Evolutionary conservation across 2,797 vertebrate species (phyloP), one percentile per base, ranked within the genome.

Genomic region (Enteromius argenteus): DNA sequence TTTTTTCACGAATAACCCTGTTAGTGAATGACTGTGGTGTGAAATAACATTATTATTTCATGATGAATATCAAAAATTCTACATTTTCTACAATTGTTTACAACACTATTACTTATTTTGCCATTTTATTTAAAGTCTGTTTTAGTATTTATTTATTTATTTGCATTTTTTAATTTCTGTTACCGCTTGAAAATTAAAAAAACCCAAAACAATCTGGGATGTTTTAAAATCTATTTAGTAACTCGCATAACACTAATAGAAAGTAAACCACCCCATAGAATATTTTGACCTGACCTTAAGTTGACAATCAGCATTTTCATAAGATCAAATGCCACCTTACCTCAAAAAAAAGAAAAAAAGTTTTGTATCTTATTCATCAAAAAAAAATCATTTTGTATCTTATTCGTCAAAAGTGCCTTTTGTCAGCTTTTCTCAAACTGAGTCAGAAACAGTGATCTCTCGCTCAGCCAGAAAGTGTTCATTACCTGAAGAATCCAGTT

Each of bases 401-500:
- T 21, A 66, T 66, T 35, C 7, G 17, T 66, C 3, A 35, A 42
- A 69, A 69, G 21, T 68, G 66, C 42, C 42, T 44, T 44, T 74
- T 74, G 46, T 74, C 72, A 35, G 30, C 72, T 74, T 74, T 53
- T 19, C 13, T 44, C 4, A 35, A 62, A 64, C 75, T 30, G n/a
- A 5, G 53, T 44, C 56, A 27, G 37, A 39, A 62, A 30, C 58
- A 3, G 58, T 7, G 39, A 30, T n/a, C 60, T 80, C 67, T 53
- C 2, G 1, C 78, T 68, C 30, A 37, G 11, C 42, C 46, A 67
- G 64, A 53, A 80, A 80, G 44, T 35, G 46, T 68, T 68, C 32
- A 53, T 79, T 80, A 80, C 49, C 49, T 53, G 79, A 80, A 30
- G n/a, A 69, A 64, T 69, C 92, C 92, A 92, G 91, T 91, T 92